phyloP scores from a whole-genome alignment of 2,113 vertebrate genomes.

The Sapajus apella region DNA sequence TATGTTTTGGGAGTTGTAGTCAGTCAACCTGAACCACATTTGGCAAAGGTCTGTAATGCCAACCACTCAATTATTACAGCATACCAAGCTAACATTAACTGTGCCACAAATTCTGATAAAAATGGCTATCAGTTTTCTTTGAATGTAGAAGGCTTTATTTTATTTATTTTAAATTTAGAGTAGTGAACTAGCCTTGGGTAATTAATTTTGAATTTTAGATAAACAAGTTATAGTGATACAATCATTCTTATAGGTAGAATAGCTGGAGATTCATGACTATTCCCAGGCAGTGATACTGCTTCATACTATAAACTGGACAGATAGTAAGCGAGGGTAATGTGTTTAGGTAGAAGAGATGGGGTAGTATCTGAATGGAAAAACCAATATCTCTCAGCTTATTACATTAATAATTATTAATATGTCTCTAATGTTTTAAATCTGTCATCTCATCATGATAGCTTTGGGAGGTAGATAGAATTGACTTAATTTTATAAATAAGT shows the following conservation, averaged over 20 bases:
- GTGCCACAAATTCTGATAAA: not conserved
- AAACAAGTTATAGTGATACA: not conserved
- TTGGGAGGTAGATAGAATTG: not conserved
- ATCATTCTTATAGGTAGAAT: not conserved
- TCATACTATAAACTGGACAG: not conserved
- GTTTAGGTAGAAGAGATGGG: not conserved
- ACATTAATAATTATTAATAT: not conserved
- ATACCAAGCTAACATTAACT: not conserved
- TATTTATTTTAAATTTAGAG: slow-evolving; percentile 32
- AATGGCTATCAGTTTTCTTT: not conserved
- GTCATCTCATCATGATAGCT: not conserved
- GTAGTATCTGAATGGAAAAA: not conserved
- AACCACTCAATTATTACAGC: not conserved
- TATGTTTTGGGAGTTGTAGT: not conserved
- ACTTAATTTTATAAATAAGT: slow-evolving; percentile 13
- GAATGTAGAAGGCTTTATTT: not conserved
- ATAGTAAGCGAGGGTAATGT: not conserved
- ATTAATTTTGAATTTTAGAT: slow-evolving; percentile 32
- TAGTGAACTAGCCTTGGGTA: not conserved
- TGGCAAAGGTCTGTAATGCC: not conserved
- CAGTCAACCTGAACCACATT: not conserved
- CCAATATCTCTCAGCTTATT: not conserved
- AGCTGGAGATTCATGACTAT: not conserved
- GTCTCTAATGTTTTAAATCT: not conserved
- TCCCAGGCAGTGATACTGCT: not conserved